Base-by-base conservation (phyloP, 2,888 invertebrate genomes). In the Drosophila fungiperda region DNA sequence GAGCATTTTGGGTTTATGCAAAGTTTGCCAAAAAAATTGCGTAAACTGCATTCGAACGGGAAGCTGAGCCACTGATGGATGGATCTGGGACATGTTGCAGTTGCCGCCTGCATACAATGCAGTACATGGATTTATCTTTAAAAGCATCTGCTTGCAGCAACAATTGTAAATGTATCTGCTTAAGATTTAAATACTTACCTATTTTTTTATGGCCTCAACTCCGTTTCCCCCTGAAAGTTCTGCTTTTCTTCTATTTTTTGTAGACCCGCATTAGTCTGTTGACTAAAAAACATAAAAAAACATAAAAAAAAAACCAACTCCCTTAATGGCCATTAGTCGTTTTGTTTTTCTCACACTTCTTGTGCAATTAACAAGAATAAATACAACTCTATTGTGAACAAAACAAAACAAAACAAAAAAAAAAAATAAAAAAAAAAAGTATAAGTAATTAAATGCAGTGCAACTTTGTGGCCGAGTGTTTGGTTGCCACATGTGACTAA, bases 1-100 rank as follows among this genome's bases (percentile, higher is more conserved):
- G 58, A 54, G 63, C 66, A 69, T 64, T 77, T 64, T 83, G 62
- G 76, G 66, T 74, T 72, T 87, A 84, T 89, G 89, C 87, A 84
- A 88, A 84, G 65, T 82, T 79, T 45, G 64, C 35, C 64, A 73
- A 32, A 26, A 17, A 57, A 89, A 77, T 87, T 82, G 76, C 70
- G 60, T 61, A 76, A 82, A 68, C 59, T 72, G 68, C 59, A 71
- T 69, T 82, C 70, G 70, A 84, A 81, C 64, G 59, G 71, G 45
- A 61, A 50, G 74, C 82, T 42, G 45, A 60, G 64, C 70, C 48
- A 26, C 61, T 59, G 65, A 70, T 80, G 52, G 70, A 69, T 76
- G 65, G 20, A 57, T 40, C 53, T 17, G 33, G 52, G 54, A 64
- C 76, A 69, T 76, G 68, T 54, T 68, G 53, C 61, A 58, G 53